phyloP scores from a whole-genome alignment of 2,888 invertebrate species.

The Geotrupes spiniger region DNA sequence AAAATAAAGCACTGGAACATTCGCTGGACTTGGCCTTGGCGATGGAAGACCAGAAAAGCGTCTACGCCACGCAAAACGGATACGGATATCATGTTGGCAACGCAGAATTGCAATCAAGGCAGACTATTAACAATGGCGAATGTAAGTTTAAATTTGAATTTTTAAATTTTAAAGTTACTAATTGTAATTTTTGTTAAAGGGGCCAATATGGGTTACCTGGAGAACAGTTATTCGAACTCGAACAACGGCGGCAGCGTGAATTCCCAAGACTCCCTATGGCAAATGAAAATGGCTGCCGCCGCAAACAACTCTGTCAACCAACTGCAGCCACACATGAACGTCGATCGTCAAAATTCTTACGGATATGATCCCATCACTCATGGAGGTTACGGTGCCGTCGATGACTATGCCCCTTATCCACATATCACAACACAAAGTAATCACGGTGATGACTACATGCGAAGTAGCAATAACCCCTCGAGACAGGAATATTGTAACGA shows the following conservation, averaged over 20 bases:
- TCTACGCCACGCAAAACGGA: slow-evolving; percentile 79
- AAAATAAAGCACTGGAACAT: slow-evolving; percentile 89
- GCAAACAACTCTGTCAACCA: slow-evolving; percentile 65
- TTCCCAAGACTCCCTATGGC: slow-evolving; percentile 92
- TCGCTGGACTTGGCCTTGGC: slow-evolving; percentile 81
- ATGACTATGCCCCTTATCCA: slow-evolving; percentile 83
- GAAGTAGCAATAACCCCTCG: slow-evolving; percentile 77
- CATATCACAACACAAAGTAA: slow-evolving; percentile 68
- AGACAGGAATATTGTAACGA: slow-evolving; percentile 85
- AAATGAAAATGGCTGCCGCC: slow-evolving; percentile 85
- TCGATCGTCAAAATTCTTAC: slow-evolving; percentile 65
- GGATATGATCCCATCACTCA: slow-evolving; percentile 78
- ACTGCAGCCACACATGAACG: slow-evolving; percentile 57
- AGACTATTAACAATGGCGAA: slow-evolving; percentile 75
- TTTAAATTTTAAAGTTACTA: neutral
- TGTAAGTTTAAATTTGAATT: slow-evolving; percentile 58
- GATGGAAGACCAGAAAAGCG: slow-evolving; percentile 82
- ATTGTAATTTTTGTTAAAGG: slow-evolving; percentile 54
- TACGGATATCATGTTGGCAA: slow-evolving; percentile 80
- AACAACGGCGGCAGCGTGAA: slow-evolving; percentile 95
- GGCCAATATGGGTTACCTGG: slow-evolving; percentile 87
- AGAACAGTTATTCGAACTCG: slow-evolving; percentile 89
- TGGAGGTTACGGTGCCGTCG: slow-evolving; percentile 78
- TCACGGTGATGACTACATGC: slow-evolving; percentile 68
- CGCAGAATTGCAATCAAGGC: slow-evolving; percentile 63